phyloP scores from a whole-genome alignment of 2,888 invertebrate species.

The Archips xylosteana region DNA sequence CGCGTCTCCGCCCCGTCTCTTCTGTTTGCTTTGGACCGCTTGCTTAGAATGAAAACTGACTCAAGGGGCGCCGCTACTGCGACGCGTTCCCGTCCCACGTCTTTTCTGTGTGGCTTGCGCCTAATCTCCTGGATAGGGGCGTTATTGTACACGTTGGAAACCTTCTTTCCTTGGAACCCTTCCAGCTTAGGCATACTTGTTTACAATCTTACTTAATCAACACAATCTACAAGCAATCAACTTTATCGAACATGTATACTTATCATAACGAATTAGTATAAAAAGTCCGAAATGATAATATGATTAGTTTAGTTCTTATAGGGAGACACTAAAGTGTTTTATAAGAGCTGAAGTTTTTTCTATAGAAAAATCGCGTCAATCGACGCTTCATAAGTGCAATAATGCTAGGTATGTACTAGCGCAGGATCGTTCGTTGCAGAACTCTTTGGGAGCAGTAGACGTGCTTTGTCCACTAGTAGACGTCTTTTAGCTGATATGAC shows the following conservation, averaged over 20 bases:
- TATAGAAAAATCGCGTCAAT: slow-evolving; percentile 1
- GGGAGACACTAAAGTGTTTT: slow-evolving; percentile 37
- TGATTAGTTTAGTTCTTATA: slow-evolving; percentile 29
- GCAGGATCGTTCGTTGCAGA: too few species aligned
- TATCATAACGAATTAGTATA: slow-evolving; percentile 35
- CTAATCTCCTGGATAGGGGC: too few species aligned
- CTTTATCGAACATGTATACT: slow-evolving; percentile 14
- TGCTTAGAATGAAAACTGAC: too few species aligned
- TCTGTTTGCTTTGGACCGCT: too few species aligned
- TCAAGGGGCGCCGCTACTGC: too few species aligned
- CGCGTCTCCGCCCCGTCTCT: too few species aligned
- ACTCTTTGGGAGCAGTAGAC: too few species aligned
- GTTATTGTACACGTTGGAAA: too few species aligned
- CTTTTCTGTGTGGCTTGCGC: too few species aligned
- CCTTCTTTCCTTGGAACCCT: neutral
- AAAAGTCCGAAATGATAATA: neutral
- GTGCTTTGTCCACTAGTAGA: too few species aligned
- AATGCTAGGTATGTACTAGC: slow-evolving; percentile 30
- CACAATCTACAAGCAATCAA: slow-evolving; percentile 24
- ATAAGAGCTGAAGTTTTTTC: slow-evolving; percentile 27
- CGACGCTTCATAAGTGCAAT: slow-evolving; percentile 19
- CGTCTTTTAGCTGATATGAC: too few species aligned
- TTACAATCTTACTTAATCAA: slow-evolving; percentile 13
- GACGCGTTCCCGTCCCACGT: too few species aligned
- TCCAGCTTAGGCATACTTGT: slow-evolving; percentile 15